Base-by-base conservation (phyloP, 1,140 invertebrate species). In the Scaptomyza graminum region DNA sequence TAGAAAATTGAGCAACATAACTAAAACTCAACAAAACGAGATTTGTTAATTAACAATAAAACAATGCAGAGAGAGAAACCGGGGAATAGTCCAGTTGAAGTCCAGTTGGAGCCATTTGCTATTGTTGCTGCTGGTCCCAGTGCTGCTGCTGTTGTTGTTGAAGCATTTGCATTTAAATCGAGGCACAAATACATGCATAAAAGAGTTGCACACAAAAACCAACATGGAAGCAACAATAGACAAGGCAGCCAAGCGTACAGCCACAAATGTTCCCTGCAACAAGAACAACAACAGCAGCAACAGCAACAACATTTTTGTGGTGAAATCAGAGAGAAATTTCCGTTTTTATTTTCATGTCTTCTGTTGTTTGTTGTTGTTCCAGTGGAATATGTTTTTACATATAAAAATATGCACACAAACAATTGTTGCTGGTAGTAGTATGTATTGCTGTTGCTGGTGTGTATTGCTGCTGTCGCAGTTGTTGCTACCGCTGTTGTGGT, bases 1-100 rank as follows among this genome's bases (percentile, higher is more conserved):
- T 77, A 61, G 83, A 62, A 79, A 78, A 81, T 72, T 72, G 56
- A 68, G 67, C 31, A 62, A 71, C 74, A 65, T 50, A 56, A 59
- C 74, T 61, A 63, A 74, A 71, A 44, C 43, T 70, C 60, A 18
- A 67, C n/a, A 72, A 74, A 82, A 78, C 67, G 63, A 88, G 83
- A 88, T 88, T 83, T 88, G 83, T 87, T 87, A 87, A 87, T 87
- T 88, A 87, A 88, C 83, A 87, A 88, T 88, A 83, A 88, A 79
- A 88, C 74, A 62, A 60, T 62, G 67, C 64, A 39, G 37, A n/a
- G 11, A n/a, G 37, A 12, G 37, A n/a, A 8, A 9, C 12, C 12
- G 4, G 46, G n/a, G 34, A 34, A 34, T 34, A 34, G 8, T 18
- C 25, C 4, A 1, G 22, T 41, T 9, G 16, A 70, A 51, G 22